phyloP scores from a whole-genome alignment of 2,113 vertebrate genomes.

The Callorhinus ursinus region DNA sequence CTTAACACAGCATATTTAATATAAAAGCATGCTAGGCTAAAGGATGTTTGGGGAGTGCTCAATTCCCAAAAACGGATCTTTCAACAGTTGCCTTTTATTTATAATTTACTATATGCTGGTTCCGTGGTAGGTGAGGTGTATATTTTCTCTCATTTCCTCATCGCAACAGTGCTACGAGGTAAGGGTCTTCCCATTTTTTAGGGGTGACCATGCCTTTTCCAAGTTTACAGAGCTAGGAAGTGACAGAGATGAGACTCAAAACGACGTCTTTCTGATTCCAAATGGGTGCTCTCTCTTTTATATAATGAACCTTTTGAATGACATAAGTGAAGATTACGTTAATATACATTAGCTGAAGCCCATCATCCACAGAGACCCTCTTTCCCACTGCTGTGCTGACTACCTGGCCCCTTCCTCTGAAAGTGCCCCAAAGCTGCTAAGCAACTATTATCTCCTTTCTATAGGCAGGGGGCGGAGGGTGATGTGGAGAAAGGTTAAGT shows the following conservation, averaged over 20 bases:
- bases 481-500: constrained; percentile 20
- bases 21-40: neutral
- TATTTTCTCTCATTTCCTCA: neutral
- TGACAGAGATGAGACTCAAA: neutral
- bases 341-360: neutral
- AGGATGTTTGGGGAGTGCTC: neutral
- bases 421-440: neutral
- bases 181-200: neutral
- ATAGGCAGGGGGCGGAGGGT: neutral
- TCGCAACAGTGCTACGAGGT: neutral
- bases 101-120: neutral
- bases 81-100: neutral
- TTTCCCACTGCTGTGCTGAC: neutral
- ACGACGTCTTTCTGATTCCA: neutral
- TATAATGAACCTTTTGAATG: neutral
- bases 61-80: neutral
- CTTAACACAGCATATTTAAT: neutral
- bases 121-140: neutral
- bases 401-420: neutral
- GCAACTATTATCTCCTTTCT: neutral
- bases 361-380: neutral
- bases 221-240: neutral
- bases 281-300: neutral
- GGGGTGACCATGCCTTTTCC: neutral
- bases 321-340: neutral